Conservation (phyloP, 2,113 vertebrate genomes). For the Procavia capensis region DNA sequence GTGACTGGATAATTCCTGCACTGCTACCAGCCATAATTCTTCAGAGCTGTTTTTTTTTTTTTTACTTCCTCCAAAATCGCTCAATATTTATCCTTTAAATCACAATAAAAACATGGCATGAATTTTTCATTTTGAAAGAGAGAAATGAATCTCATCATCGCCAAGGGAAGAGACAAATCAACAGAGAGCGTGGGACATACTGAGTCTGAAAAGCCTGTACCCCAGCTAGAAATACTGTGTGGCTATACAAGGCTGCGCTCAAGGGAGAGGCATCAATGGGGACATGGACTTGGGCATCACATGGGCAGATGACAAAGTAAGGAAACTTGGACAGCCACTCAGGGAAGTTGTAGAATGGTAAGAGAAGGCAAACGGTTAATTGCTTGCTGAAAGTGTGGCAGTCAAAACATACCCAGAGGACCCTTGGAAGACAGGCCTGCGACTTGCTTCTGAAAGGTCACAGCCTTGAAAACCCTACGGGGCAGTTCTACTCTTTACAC, state of each 20-base stretch:
- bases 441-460: background rate
- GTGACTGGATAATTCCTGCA: background rate
- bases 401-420: background rate
- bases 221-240: background rate
- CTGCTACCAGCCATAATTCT: background rate
- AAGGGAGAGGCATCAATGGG: background rate
- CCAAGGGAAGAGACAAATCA: background rate
- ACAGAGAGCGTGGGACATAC: background rate
- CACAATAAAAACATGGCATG: background rate
- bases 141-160: background rate
- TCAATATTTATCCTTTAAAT: background rate
- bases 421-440: background rate
- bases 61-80: conserved; percentile 18
- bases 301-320: background rate
- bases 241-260: background rate
- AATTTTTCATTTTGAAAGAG: background rate
- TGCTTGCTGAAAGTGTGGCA: background rate
- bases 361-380: background rate
- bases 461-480: background rate
- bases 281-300: background rate
- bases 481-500: background rate
- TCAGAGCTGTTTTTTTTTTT: background rate
- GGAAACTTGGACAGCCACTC: background rate
- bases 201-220: background rate
- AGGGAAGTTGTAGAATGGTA: background rate